Evolutionary conservation across 1,140 invertebrate genomes (phyloP).

Genomic region (Danaus melanippus): DNA sequence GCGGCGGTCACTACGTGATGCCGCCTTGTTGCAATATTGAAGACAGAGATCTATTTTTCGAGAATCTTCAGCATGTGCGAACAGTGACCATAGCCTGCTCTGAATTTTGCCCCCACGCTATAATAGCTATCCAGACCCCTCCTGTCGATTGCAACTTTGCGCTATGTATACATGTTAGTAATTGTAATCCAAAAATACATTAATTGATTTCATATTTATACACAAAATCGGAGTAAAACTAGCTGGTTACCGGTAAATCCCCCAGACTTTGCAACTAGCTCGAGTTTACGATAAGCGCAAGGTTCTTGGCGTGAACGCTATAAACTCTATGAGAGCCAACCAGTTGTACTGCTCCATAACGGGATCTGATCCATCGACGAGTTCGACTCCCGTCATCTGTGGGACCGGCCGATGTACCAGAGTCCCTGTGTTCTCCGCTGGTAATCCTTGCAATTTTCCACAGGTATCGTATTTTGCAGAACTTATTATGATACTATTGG

Average conservation of each 20-base stretch:
- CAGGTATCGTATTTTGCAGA: conserved; percentile 24
- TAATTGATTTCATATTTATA: no score
- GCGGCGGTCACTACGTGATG: conserved; percentile 42
- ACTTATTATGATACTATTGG: neutral
- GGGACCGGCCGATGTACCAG: conserved; percentile 49
- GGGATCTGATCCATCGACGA: conserved; percentile 31
- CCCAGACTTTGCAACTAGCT: conserved; percentile 42
- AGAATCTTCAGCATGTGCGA: conserved; percentile 48
- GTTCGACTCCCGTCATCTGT: conserved; percentile 42
- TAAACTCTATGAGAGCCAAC: conserved; percentile 59
- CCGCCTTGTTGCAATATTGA: conserved; percentile 42
- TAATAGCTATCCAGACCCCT: conserved; percentile 51
- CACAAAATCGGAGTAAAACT: neutral
- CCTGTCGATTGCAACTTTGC: conserved; percentile 56
- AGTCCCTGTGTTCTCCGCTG: conserved; percentile 53
- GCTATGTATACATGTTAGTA: conserved; percentile 45
- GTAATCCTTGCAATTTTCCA: conserved; percentile 38
- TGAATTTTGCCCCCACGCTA: conserved; percentile 43
- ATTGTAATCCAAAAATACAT: neutral
- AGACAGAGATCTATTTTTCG: conserved; percentile 52
- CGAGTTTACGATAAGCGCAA: conserved; percentile 40
- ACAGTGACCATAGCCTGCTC: conserved; percentile 38
- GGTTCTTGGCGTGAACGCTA: conserved; percentile 49
- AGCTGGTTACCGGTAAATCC: neutral
- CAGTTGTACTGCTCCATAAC: conserved; percentile 50